Percentiles rank a stretch among this genome's conserved stretches.
These are phyloP conservation scores for Stenopsyche tienmushanensis DNA, from an alignment of 1,140 invertebrate species.

Conservation along the genomic window DNA sequence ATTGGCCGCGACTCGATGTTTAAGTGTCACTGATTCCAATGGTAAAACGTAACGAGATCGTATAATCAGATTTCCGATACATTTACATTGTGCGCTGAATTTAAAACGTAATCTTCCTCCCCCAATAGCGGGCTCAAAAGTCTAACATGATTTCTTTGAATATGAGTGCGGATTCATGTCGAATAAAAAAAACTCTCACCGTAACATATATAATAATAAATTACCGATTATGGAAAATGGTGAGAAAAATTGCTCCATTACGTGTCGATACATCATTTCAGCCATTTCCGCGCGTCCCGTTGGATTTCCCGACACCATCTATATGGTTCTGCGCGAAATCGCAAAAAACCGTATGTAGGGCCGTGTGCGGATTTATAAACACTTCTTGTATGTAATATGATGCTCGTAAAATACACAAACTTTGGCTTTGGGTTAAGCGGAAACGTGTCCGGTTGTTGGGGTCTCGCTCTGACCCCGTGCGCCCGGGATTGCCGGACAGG, in stretches of 20 bases:
- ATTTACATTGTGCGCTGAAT: too few species aligned
- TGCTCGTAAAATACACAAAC: constrained; percentile 14
- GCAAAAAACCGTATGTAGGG: constrained; percentile 38
- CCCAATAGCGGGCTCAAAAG: too few species aligned
- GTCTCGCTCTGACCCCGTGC: neutral
- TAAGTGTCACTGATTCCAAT: too few species aligned
- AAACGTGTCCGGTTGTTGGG: constrained; percentile 1
- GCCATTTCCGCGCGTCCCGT: constrained; percentile 33
- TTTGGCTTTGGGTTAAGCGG: neutral
- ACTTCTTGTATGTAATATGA: constrained; percentile 22
- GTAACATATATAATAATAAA: constrained; percentile 39
- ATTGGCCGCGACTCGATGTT: too few species aligned
- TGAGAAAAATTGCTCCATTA: constrained; percentile 43
- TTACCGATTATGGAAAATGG: constrained; percentile 43
- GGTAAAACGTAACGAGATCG: too few species aligned
- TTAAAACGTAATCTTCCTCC: too few species aligned
- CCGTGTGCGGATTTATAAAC: constrained; percentile 41
- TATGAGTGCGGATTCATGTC: constrained; percentile 53
- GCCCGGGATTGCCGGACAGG: neutral
- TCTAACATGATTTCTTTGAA: too few species aligned
- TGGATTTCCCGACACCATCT: constrained; percentile 39
- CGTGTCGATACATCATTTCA: constrained; percentile 41
- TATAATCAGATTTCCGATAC: too few species aligned
- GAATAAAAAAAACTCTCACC: constrained; percentile 44
- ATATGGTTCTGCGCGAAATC: constrained; percentile 22